Evolutionary conservation across 2,113 vertebrate species (phyloP), one percentile per base, ranked within the genome.

Genomic region (Phyllostomus discolor): DNA sequence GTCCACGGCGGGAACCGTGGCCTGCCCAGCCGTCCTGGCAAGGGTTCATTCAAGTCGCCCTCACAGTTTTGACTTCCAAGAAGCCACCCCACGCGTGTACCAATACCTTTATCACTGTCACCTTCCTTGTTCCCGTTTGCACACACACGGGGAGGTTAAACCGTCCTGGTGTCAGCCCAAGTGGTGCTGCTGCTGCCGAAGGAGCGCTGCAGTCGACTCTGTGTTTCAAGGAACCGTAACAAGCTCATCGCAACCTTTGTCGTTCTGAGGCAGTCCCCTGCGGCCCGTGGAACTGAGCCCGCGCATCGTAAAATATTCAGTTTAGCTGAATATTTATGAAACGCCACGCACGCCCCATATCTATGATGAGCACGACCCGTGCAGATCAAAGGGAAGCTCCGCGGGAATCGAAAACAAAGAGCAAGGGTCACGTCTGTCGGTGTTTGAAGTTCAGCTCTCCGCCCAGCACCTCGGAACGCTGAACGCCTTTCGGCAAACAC

Each of bases 311-410:
- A 86, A 86, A 67, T 91, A 57, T 73, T 67, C n/a, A 31, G 43
- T 82, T 82, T 79, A 86, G 78, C 4, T 91, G 69, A 91, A 95
- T 90, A 91, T 91, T 95, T 91, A 43, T 95, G 90, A 88, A 91
- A 86, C 35, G n/a, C 79, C 12, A 62, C 12, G 54, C 10, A 57
- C 73, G 76, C 86, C 78, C 82, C 54, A 70, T 95, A 89, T 95
- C 88, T 97, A 96, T 93, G 86, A 69, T 78, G 59, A 93, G 3
- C 9, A 93, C n/a, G 38, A 43, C 88, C 94, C 38, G 54, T 82
- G 81, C 41, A 88, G n/a, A 96, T 94, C 72, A 95, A 96, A 96
- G 79, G 59, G 52, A 89, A 67, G 17, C 46, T 78, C 62, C 89
- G 66, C 14, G 48, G 81, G 78, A 75, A 67, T 67, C 78, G 67